Conservation (phyloP, 2,113 vertebrate species). For the Alectura lathami region DNA sequence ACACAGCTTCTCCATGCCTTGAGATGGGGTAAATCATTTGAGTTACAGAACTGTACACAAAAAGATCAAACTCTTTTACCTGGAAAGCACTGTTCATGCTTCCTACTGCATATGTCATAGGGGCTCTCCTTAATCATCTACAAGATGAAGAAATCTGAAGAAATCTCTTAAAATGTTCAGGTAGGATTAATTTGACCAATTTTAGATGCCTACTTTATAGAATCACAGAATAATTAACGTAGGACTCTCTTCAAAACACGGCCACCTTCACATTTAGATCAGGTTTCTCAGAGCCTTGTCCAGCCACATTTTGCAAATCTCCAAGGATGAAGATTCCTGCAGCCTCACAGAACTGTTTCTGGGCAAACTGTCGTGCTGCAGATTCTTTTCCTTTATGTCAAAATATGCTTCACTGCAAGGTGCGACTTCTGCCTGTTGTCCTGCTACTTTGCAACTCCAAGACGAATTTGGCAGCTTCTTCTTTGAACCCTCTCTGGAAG, state of each 20-base stretch:
- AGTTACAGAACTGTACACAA: not conserved
- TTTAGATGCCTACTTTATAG: not conserved
- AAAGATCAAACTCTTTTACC: not conserved
- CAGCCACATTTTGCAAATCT: not conserved
- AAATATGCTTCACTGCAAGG: not conserved
- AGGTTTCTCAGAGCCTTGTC: not conserved
- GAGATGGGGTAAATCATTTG: not conserved
- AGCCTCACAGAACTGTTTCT: not conserved
- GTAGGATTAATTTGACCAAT: not conserved
- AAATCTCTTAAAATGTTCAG: not conserved
- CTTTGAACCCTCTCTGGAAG: not conserved
- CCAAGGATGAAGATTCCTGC: not conserved
- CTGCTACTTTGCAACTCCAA: not conserved
- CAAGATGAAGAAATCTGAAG: not conserved
- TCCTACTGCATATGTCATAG: not conserved
- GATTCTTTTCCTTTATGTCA: not conserved
- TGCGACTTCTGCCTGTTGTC: not conserved
- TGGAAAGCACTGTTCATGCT: not conserved
- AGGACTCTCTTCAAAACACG: not conserved
- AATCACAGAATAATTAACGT: not conserved
- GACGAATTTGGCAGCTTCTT: not conserved
- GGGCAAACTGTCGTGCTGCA: not conserved
- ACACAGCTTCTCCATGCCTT: not conserved
- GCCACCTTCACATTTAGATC: not conserved
- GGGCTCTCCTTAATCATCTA: not conserved